These are phyloP conservation scores for Tillus elongatus DNA, from an alignment of 2,888 invertebrate species.

Conservation along the genomic window DNA sequence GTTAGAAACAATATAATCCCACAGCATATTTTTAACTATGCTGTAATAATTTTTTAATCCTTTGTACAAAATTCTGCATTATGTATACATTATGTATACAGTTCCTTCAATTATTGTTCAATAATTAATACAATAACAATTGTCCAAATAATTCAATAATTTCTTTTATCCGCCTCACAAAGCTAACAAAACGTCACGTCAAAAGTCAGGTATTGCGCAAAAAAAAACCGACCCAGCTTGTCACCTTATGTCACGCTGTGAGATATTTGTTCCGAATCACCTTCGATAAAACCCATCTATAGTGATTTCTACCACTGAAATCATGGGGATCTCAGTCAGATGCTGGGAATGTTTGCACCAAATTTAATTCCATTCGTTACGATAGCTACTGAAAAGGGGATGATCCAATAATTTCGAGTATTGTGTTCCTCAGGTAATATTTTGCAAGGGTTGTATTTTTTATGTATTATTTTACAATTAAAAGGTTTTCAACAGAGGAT, in stretches of 20 bases:
- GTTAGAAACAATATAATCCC: no score
- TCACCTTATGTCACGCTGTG: slow-evolving; percentile 31
- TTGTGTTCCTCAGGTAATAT: slow-evolving; percentile 28
- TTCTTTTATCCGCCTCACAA: no score
- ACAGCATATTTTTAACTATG: no score
- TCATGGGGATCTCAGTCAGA: slow-evolving; percentile 21
- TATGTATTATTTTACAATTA: slow-evolving; percentile 33
- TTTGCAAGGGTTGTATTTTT: slow-evolving; percentile 29
- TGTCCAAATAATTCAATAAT: no score
- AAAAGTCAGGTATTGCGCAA: slow-evolving; percentile 25
- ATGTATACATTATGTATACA: no score
- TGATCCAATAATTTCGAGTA: slow-evolving; percentile 32
- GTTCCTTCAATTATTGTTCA: no score
- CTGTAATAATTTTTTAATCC: no score
- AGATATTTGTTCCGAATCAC: slow-evolving; percentile 31
- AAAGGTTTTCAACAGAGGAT: slow-evolving; percentile 23
- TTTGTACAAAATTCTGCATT: no score
- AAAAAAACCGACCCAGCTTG: slow-evolving; percentile 30
- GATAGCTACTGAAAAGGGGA: slow-evolving; percentile 31
- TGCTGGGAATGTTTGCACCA: slow-evolving; percentile 29
- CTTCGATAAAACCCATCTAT: slow-evolving; percentile 27
- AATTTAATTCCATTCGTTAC: slow-evolving; percentile 30
- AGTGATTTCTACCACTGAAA: slow-evolving; percentile 25
- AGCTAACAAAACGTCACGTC: no score
- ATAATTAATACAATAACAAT: no score